phyloP scores from a whole-genome alignment of 2,888 invertebrate species.

The Andricus curvator region DNA sequence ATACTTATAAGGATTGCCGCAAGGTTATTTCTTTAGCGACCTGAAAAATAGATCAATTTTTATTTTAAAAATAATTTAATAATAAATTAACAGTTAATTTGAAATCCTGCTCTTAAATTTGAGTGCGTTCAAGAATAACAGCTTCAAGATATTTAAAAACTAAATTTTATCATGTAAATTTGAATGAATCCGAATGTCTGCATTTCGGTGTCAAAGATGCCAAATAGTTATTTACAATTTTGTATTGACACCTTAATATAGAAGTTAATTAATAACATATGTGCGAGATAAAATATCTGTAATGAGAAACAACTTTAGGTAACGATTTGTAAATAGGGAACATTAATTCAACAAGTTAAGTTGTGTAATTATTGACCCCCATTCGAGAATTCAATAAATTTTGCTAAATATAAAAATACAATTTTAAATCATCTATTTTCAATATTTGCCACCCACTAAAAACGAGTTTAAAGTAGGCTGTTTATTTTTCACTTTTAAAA shows the following conservation, averaged over 20 bases:
- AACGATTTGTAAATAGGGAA: neutral
- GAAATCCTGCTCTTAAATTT: neutral
- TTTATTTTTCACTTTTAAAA: too few relatives aligned
- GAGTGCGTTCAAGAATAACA: neutral
- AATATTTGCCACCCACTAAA: neutral
- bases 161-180: too few relatives aligned
- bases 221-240: neutral
- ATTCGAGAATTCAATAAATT: neutral
- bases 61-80: too few relatives aligned
- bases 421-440: neutral
- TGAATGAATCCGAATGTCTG: too few relatives aligned
- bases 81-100: too few relatives aligned
- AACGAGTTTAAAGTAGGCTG: neutral
- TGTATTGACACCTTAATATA: slow-evolving; percentile 1
- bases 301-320: neutral
- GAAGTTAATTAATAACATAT: slow-evolving; percentile 3
- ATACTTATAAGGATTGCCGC: slow-evolving; percentile 14
- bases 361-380: slow-evolving; percentile 6
- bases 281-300: slow-evolving; percentile 6
- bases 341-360: slow-evolving; percentile 18
- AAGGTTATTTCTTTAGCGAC: neutral
- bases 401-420: neutral
- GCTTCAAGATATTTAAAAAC: too few relatives aligned
- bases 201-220: too few relatives aligned
- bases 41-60: neutral